Evolutionary conservation across 2,888 invertebrate genomes (phyloP), one percentile per base, ranked within the genome.

Genomic region (Chorisops tibialis): DNA sequence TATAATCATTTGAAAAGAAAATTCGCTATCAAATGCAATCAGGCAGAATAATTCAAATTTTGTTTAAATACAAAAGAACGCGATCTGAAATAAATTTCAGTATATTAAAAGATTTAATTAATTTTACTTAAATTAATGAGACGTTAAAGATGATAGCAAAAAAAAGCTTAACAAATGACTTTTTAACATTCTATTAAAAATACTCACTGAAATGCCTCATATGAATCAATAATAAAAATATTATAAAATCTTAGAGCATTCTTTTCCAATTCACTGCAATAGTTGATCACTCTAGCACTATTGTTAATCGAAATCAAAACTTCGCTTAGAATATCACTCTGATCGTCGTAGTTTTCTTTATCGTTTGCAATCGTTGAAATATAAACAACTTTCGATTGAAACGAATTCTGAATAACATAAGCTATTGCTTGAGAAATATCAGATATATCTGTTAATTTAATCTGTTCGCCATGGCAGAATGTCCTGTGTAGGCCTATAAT

Each of bases 141-240:
- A 41, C 5, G 14, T 41, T 43, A 14, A 1, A 43, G 7, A 7
- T n/a, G 1, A 43, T 43, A 12, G n/a, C 11, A 43, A 43, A 43
- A 7, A 1, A 14, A 47, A 5, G 18, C 9, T 47, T 18, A 14
- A 1, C 1, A 1, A 5, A 47, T 19, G 4, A 5, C 41, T 41
- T n/a, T n/a, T 5, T 7, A 5, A 41, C 14, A n/a, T n/a, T 41
- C 18, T 12, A 16, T 19, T 45, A 18, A 18, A 45, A 4, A 41
- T 45, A 38, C 52, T 54, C 7, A 54, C 52, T 14, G 24, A 22
- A 54, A 54, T 3, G 52, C 41, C 14, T 39, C 21, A 41, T 54
- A 41, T 1, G 52, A 54, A 54, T 54, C 52, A 21, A 54, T 21
- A 4, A 54, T 14, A n/a, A 54, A 22, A 16, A 54, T n/a, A 54